Evolutionary conservation across 1,140 invertebrate genomes (phyloP).

Genomic region (Trichonephila clavipes): DNA sequence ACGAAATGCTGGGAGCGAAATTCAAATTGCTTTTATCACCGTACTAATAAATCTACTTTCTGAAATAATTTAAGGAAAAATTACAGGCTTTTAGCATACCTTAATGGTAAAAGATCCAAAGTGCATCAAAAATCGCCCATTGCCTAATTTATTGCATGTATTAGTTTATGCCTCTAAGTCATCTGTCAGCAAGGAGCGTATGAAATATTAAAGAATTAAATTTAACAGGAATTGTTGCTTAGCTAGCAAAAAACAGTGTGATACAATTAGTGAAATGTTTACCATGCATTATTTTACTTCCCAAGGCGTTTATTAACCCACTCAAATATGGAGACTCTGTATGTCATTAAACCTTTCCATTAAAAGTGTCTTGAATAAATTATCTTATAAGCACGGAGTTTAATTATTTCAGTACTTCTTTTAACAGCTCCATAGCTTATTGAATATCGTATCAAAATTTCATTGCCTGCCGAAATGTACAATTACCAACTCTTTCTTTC

Average conservation of each 20-base stretch:
- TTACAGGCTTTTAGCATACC: no score
- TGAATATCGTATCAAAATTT: background rate
- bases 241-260: background rate
- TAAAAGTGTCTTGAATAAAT: background rate
- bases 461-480: background rate
- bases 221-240: no score
- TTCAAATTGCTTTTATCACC: no score
- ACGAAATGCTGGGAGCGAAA: no score
- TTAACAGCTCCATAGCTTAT: background rate
- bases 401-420: background rate
- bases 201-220: no score
- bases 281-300: background rate
- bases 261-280: background rate
- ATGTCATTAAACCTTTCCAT: background rate
- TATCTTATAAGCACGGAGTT: background rate
- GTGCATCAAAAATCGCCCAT: no score
- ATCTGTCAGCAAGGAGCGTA: no score
- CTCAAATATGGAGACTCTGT: background rate
- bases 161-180: no score
- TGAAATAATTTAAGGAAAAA: no score
- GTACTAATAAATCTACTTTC: no score
- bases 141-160: no score
- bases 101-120: no score
- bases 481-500: background rate
- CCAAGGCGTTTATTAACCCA: background rate